Base-by-base conservation (phyloP, 2,888 invertebrate species). In the Yponomeuta evonymella region DNA sequence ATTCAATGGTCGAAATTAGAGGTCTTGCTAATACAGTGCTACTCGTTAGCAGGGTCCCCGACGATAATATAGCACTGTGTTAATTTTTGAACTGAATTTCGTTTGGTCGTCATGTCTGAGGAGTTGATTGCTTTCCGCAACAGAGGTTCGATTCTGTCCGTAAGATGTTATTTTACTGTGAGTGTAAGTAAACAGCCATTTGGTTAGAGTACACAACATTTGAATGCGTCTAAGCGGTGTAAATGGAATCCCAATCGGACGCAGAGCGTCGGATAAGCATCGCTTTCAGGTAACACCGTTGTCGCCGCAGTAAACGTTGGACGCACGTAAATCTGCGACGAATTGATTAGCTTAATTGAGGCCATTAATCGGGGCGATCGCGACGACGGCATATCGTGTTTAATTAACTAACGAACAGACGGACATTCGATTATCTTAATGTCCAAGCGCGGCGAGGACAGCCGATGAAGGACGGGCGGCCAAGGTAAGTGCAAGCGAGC, bases 361-460 rank as follows among this genome's bases (percentile, higher is more conserved):
- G 83, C 84, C 87, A 87, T 90, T 89, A 89, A 88, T 87, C 83
- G 86, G 77, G 76, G 79, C 82, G 82, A 87, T 87, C 85, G 83
- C 83, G 81, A 82, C 81, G 81, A 84, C 83, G 81, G 80, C 83
- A 86, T 89, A 89, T 88, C 89, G 87, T 85, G 88, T 89, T 90
- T 90, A 90, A 91, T 91, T 91, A 89, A 90, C 85, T 87, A 89
- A 90, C 87, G 87, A 89, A 86, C 83, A 83, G 83, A 82, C 82
- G 79, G 82, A 83, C 83, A 83, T 83, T 82, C 80, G 83, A 87
- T 88, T 87, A 89, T 88, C 88, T 88, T 85, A 86, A 87, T 85
- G 86, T 82, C 78, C 81, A 84, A 83, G 82, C 68, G 68, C 58
- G 48, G 70, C 65, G 64, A 48, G 69, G 69, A 71, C 66, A 69